A percentile compares a stretch with the other conserved stretches of the same genome.
These are phyloP conservation scores for Acanthopagrus latus DNA, from an alignment of 2,797 vertebrate genomes.

Conservation along the genomic window DNA sequence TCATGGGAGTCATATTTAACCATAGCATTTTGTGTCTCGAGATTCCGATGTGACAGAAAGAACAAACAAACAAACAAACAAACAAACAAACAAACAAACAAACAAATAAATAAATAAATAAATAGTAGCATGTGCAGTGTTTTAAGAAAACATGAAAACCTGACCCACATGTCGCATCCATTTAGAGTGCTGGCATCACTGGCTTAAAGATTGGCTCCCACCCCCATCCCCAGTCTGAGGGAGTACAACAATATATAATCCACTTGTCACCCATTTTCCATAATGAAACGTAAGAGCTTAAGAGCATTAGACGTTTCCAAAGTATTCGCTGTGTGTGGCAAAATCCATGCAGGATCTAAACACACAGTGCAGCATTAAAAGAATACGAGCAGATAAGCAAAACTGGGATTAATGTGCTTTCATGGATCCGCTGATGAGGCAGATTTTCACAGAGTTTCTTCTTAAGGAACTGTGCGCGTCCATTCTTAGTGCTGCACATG, in stretches of 20 bases:
- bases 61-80: too few relatives aligned
- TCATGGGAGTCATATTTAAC: background rate
- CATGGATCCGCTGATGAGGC: conserved; percentile 30
- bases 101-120: too few relatives aligned
- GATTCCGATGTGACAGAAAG: background rate
- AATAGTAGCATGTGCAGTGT: background rate
- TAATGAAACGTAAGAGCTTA: conserved; percentile 54
- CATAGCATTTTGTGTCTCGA: background rate
- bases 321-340: conserved; percentile 44
- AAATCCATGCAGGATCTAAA: conserved; percentile 31
- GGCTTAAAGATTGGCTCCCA: conserved; percentile 23
- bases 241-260: conserved; percentile 54
- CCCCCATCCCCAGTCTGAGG: background rate
- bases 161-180: conserved; percentile 17
- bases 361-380: conserved; percentile 14
- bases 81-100: too few relatives aligned
- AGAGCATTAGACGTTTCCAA: conserved; percentile 50
- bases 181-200: background rate
- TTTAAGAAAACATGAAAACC: conserved; percentile 33
- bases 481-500: conserved; percentile 15
- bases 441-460: conserved; percentile 33
- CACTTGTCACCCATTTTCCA: conserved; percentile 56
- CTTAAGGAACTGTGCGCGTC: conserved; percentile 12
- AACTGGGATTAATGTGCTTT: conserved; percentile 51
- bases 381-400: conserved; percentile 48